Conservation (phyloP, 2,888 invertebrate genomes). For the Euphydryas editha region DNA sequence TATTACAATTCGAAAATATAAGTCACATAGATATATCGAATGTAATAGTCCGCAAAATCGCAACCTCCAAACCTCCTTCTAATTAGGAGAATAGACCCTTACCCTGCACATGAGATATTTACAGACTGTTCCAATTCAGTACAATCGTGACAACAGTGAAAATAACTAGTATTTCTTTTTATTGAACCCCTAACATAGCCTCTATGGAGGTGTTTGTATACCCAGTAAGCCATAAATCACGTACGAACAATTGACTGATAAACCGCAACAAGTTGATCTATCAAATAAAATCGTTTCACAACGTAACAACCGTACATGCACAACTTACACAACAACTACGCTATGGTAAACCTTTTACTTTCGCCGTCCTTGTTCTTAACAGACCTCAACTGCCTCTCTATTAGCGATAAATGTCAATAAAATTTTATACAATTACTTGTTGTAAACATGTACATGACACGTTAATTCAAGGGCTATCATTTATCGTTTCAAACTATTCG, state of each 20-base stretch:
- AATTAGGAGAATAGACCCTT: too few species aligned
- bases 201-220: not conserved
- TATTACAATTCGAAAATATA: too few species aligned
- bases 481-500: too few species aligned
- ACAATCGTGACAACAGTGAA: too few species aligned
- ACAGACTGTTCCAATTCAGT: too few species aligned
- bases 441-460: not conserved
- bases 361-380: constrained; percentile 3
- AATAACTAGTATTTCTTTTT: too few species aligned
- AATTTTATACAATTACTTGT: not conserved
- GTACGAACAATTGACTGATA: constrained; percentile 12
- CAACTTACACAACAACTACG: constrained; percentile 4
- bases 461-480: too few species aligned
- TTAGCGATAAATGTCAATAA: constrained; percentile 1
- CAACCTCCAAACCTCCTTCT: too few species aligned
- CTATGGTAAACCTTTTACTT: constrained; percentile 14
- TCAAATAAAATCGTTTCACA: constrained; percentile 1
- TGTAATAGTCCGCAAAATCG: too few species aligned
- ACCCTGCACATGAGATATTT: too few species aligned
- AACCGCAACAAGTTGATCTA: constrained; percentile 11
- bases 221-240: not conserved
- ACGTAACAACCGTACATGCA: not conserved
- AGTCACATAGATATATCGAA: too few species aligned
- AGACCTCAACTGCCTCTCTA: constrained; percentile 10
- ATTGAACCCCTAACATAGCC: not conserved